Evolutionary conservation across 2,113 vertebrate genomes (phyloP).

Genomic region (Sorex fumeus): DNA sequence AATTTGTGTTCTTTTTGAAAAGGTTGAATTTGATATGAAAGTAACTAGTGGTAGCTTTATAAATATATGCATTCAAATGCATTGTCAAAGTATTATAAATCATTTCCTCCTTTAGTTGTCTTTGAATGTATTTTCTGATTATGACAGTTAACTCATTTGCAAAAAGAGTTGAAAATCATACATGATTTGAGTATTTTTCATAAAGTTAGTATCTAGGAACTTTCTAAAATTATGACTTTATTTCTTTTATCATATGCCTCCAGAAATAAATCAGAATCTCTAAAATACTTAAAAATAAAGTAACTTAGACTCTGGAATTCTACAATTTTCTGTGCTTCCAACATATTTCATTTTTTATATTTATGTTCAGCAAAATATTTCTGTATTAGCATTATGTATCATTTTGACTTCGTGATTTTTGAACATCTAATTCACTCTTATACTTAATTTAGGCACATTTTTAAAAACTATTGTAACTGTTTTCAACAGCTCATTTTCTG

Average conservation of each 20-base stretch:
- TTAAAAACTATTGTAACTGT: constrained; percentile 66
- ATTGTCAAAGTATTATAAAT: constrained; percentile 34
- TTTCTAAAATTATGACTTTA: background rate
- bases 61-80: constrained; percentile 7
- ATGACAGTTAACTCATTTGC: constrained; percentile 40
- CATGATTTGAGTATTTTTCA: constrained; percentile 54
- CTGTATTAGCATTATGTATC: constrained; percentile 1
- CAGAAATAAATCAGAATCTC: constrained; percentile 26
- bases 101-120: constrained; percentile 22
- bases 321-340: constrained; percentile 35
- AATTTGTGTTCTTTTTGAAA: background rate
- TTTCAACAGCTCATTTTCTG: constrained; percentile 60
- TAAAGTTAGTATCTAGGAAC: constrained; percentile 52
- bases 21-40: background rate
- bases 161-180: constrained; percentile 65
- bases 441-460: background rate
- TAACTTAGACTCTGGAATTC: constrained; percentile 52
- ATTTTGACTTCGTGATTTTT: constrained; percentile 33
- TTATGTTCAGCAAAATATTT: constrained; percentile 50
- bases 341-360: background rate
- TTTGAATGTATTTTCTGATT: constrained; percentile 13
- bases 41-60: constrained; percentile 12
- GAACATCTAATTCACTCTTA: background rate
- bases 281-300: constrained; percentile 49
- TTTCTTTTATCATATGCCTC: constrained; percentile 16